Evolutionary conservation across 2,113 vertebrate species (phyloP).

Genomic region (Microcebus lehilahytsara): DNA sequence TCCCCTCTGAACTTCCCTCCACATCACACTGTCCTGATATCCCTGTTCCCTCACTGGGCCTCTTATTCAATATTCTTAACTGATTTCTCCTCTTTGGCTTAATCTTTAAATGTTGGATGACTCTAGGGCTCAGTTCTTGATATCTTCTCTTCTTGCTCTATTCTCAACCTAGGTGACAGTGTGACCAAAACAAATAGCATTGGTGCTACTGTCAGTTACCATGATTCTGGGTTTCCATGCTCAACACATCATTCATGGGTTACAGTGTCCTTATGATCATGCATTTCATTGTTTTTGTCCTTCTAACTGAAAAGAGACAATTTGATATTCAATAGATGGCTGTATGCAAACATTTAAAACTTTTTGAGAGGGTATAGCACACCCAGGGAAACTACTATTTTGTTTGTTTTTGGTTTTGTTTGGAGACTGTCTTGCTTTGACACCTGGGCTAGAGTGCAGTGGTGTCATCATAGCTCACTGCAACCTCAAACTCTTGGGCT

Average conservation of each 20-base stretch:
- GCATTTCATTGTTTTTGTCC: not conserved
- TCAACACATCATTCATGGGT: not conserved
- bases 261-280: not conserved
- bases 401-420: too few species aligned
- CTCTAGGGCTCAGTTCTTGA: not conserved
- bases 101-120: not conserved
- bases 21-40: not conserved
- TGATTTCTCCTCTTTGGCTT: conserved; percentile 9
- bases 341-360: not conserved
- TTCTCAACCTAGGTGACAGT: not conserved
- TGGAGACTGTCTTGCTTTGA: too few species aligned
- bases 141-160: not conserved
- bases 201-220: not conserved
- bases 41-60: not conserved
- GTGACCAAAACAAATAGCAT: not conserved
- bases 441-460: too few species aligned
- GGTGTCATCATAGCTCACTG: too few species aligned
- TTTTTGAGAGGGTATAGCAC: not conserved
- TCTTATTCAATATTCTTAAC: not conserved
- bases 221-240: not conserved
- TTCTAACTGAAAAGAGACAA: not conserved
- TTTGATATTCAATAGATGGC: not conserved
- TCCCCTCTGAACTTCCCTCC: not conserved
- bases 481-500: too few species aligned
- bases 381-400: not conserved